A percentile compares a stretch with the other conserved stretches of the same genome.
Evolutionary conservation across 1,140 invertebrate genomes (phyloP).

Genomic region (Trigoniulus corallinus): DNA sequence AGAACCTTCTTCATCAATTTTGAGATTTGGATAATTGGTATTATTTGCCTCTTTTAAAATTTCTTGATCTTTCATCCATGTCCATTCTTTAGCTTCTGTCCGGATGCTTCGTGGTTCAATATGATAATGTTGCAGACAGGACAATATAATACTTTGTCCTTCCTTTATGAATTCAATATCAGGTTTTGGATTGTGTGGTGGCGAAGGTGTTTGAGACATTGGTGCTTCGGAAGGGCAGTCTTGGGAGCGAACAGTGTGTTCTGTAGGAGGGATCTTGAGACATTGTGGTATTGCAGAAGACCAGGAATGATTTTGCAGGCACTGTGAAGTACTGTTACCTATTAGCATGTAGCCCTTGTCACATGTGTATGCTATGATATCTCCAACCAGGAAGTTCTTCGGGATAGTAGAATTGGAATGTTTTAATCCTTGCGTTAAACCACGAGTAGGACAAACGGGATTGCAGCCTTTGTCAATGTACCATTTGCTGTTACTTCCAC

Average conservation of each 20-base stretch:
- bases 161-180: neutral
- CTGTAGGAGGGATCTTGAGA: no score
- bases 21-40: neutral
- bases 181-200: no score
- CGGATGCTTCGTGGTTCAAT: neutral
- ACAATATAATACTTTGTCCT: neutral
- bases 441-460: neutral
- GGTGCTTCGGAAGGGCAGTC: no score
- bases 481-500: neutral
- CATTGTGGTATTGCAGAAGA: neutral
- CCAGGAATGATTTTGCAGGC: neutral
- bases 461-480: neutral
- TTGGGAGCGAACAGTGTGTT: no score
- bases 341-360: neutral
- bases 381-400: neutral
- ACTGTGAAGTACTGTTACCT: neutral
- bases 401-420: neutral
- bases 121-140: neutral
- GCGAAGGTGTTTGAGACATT: no score
- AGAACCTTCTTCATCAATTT: neutral
- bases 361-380: neutral
- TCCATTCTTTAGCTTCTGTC: neutral
- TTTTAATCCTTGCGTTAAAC: neutral
- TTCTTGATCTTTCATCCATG: conserved; percentile 3
- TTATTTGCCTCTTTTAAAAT: neutral